phyloP scores from a whole-genome alignment of 2,113 vertebrate genomes.

The Hiodon alosoides region DNA sequence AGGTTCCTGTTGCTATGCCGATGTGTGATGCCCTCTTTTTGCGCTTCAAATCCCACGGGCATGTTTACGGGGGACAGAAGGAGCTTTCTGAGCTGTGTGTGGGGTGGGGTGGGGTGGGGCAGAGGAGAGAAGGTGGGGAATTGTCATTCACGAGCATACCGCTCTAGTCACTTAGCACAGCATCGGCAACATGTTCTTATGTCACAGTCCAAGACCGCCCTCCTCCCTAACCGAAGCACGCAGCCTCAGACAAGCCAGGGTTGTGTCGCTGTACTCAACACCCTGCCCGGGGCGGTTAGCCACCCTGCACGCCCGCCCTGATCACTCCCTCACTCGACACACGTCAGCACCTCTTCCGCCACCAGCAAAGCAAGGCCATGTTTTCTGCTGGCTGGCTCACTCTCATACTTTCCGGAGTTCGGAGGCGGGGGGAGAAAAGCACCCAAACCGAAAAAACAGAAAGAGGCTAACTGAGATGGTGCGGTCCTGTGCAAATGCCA shows the following conservation, averaged over 20 bases:
- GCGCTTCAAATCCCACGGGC: slow-evolving; percentile 63
- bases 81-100: slow-evolving; percentile 79
- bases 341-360: too few relatives aligned
- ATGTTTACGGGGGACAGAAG: slow-evolving; percentile 81
- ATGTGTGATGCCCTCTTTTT: slow-evolving; percentile 69
- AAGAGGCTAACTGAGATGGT: neutral
- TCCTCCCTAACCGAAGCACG: neutral
- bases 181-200: neutral
- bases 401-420: too few relatives aligned
- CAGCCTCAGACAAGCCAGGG: neutral
- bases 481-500: slow-evolving; percentile 26
- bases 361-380: too few relatives aligned
- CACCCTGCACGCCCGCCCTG: too few relatives aligned
- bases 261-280: too few relatives aligned
- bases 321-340: too few relatives aligned
- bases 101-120: slow-evolving; percentile 16
- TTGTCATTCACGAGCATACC: slow-evolving; percentile 34
- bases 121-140: slow-evolving; percentile 29
- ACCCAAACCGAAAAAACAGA: neutral
- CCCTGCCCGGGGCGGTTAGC: too few relatives aligned
- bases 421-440: neutral
- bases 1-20: slow-evolving; percentile 63
- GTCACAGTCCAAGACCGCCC: neutral
- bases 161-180: neutral
- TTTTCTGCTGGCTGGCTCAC: too few relatives aligned